Percentiles rank a stretch among this genome's conserved stretches.
These are phyloP conservation scores for Drosophila melanica DNA, from an alignment of 1,140 invertebrate genomes.

Conservation along the genomic window DNA sequence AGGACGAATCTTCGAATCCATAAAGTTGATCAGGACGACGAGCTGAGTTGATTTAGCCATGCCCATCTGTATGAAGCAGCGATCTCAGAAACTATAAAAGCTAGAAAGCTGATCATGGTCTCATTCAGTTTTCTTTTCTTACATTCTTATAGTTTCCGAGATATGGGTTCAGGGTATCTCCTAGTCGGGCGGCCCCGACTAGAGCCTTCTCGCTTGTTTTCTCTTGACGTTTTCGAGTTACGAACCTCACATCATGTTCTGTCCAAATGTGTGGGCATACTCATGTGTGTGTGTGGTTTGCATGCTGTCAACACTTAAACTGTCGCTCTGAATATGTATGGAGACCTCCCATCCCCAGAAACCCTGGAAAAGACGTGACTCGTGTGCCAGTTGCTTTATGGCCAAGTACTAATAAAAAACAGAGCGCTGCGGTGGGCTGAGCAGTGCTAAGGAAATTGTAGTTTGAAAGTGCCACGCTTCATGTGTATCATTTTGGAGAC, in stretches of 20 bases:
- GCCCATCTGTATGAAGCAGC: no score
- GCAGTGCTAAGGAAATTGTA: conserved; percentile 22
- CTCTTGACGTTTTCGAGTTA: conserved; percentile 46
- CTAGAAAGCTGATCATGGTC: no score
- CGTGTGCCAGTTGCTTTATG: conserved; percentile 17
- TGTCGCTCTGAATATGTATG: conserved; percentile 50
- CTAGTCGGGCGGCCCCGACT: no score
- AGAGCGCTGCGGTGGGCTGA: background rate
- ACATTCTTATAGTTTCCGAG: no score
- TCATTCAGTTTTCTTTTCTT: no score
- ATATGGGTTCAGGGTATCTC: no score
- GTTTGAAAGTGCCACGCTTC: conserved; percentile 53
- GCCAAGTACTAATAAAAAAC: conserved; percentile 11
- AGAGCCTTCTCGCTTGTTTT: no score
- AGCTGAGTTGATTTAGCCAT: no score
- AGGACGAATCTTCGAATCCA: no score
- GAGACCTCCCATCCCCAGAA: background rate
- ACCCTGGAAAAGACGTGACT: conserved; percentile 58
- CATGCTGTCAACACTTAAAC: conserved; percentile 73
- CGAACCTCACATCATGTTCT: conserved; percentile 40
- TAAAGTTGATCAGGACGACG: no score
- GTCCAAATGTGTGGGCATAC: conserved; percentile 26
- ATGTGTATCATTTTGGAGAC: conserved; percentile 13
- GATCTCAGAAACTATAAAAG: no score
- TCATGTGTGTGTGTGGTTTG: conserved; percentile 51